Conservation (phyloP, 2,113 vertebrate genomes). For the Pipra filicauda region DNA sequence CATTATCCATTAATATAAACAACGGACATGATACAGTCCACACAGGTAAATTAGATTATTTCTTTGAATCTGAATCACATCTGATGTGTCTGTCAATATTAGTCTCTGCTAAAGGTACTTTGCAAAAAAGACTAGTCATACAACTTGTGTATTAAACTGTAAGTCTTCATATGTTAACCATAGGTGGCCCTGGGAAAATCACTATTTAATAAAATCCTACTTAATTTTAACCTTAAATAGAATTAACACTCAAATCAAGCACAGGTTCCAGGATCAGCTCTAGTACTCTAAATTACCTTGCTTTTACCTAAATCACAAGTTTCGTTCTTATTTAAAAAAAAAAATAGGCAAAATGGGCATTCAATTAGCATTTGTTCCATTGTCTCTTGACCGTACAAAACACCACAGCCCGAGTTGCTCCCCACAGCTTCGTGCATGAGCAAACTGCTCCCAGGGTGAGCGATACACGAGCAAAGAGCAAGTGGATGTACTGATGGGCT, state of each 20-base stretch:
- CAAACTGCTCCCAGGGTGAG: no score
- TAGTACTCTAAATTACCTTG: not conserved
- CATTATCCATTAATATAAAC: not conserved
- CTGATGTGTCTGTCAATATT: not conserved
- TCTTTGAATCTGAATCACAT: not conserved
- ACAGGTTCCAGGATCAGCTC: not conserved
- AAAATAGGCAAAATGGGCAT: not conserved
- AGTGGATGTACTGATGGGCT: not conserved
- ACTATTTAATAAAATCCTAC: not conserved
- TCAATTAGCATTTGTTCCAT: not conserved
- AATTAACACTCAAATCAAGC: not conserved
- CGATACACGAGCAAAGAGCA: fast-evolving
- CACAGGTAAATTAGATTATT: not conserved
- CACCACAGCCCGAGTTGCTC: not conserved
- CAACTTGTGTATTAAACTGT: not conserved
- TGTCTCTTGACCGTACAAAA: not conserved
- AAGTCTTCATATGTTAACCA: not conserved
- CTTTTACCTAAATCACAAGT: not conserved
- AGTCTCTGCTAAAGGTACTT: not conserved
- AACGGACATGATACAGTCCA: not conserved
- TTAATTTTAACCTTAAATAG: not conserved
- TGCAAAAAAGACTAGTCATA: not conserved
- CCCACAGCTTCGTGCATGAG: not conserved
- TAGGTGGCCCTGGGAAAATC: not conserved
- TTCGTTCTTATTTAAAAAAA: not conserved